Evolutionary conservation across 2,888 invertebrate genomes (phyloP).

Genomic region (Ligdia adustata): DNA sequence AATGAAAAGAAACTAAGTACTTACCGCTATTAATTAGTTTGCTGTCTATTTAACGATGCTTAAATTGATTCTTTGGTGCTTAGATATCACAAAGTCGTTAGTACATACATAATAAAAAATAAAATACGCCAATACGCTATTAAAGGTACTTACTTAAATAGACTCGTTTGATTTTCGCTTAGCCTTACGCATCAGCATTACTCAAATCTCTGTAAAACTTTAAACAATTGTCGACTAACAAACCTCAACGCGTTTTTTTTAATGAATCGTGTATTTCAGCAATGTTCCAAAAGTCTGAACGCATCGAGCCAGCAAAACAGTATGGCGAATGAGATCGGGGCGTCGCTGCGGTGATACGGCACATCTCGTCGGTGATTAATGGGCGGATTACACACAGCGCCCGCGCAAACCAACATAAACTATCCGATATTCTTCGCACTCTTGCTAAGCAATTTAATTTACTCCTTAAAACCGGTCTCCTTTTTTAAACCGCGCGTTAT

Average conservation of each 20-base stretch:
- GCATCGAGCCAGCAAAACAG: constrained; percentile 79
- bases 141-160: no score
- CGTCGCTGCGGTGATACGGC: constrained; percentile 82
- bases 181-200: no score
- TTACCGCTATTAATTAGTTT: constrained; percentile 12
- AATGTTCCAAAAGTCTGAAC: constrained; percentile 80
- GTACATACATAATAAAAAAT: no score
- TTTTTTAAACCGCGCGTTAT: no score
- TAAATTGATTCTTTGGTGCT: constrained; percentile 3
- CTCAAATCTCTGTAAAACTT: no score
- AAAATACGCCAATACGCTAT: no score
- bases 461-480: neutral
- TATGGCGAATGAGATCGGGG: constrained; percentile 80
- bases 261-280: constrained; percentile 69
- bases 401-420: constrained; percentile 62
- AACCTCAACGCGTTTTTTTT: no score
- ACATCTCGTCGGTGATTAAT: constrained; percentile 68
- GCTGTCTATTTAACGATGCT: constrained; percentile 12
- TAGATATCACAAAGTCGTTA: no score
- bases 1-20: constrained; percentile 4
- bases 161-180: no score
- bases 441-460: constrained; percentile 29
- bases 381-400: constrained; percentile 67
- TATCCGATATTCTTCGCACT: constrained; percentile 63
- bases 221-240: no score